Base-by-base conservation (phyloP, 37 sponge, comb jelly and placozoan species). In the Diacarnus erythraeanus region DNA sequence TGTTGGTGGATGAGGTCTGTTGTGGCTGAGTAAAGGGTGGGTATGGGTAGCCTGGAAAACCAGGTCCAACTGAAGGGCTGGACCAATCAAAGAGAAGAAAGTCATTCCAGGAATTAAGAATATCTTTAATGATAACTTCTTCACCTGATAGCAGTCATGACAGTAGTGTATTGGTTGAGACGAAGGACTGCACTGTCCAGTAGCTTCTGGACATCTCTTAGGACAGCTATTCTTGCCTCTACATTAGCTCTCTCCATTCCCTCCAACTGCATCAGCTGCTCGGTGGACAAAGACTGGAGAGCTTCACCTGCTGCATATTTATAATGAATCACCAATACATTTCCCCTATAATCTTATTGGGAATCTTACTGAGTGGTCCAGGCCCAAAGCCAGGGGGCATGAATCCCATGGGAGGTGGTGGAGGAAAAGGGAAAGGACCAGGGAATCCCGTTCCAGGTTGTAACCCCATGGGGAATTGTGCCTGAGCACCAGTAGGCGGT, bases 161-260 rank as follows among this genome's bases (percentile, higher is more conserved):
- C 81, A 38, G 77, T 63, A 38, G 84, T 79, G 81, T 94, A 94
- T 71, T 90, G 92, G 75, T 86, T 82, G 68, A 96, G 69, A 68
- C 90, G 97, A 8, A 60, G 31, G n/a, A 93, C 89, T 27, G 97
- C 97, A 39, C 86, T 38, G 78, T 96, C 97, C 69, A 96, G 39
- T 27, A 96, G 90, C 37, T 61, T 75, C 88, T 93, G 94, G 6
- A 98, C 75, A 35, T 95, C 93, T 51, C 89, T 83, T 38, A 98
- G 87, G 8, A 98, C 61, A 10, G 76, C 65, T 42, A 98, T 83
- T 25, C 98, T 80, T 18, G 96, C 92, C 69, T 98, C 98, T 17
- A 93, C 88, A 58, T 86, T 91, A 38, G 77, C 73, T 35, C 98
- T 74, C 80, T 91, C 96, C 78, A 79, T 75, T 3, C 95, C 95